Evolutionary conservation across 2,888 invertebrate genomes (phyloP).

Genomic region (Diplazon laetatorius): DNA sequence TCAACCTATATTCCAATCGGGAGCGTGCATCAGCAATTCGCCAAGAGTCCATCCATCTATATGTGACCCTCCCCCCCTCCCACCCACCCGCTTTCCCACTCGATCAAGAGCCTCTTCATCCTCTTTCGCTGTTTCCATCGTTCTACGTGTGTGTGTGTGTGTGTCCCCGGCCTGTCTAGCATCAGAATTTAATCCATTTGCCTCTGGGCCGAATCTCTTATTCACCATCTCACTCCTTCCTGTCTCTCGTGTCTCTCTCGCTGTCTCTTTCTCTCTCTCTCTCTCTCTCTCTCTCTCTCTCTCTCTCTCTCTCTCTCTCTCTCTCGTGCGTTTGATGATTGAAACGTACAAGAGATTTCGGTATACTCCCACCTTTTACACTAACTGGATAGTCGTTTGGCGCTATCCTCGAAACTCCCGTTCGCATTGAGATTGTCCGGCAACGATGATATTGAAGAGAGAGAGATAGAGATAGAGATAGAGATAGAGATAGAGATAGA

Average conservation of each 20-base stretch:
- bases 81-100: too few relatives aligned
- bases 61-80: too few relatives aligned
- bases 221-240: neutral
- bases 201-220: conserved; percentile 4
- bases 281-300: neutral
- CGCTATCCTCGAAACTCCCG: conserved; percentile 34
- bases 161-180: neutral
- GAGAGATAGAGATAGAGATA: too few relatives aligned
- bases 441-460: conserved; percentile 7
- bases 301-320: neutral
- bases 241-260: conserved; percentile 5
- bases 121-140: conserved; percentile 17
- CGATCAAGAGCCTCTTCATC: conserved; percentile 27
- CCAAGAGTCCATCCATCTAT: neutral
- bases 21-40: conserved; percentile 16
- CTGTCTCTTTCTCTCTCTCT: neutral
- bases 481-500: too few relatives aligned
- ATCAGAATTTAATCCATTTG: conserved; percentile 29
- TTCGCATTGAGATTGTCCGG: conserved; percentile 59
- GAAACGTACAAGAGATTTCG: conserved; percentile 22
- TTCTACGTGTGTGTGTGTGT: neutral
- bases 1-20: conserved; percentile 22
- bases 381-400: neutral
- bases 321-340: conserved; percentile 15
- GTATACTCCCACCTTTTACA: conserved; percentile 6